Evolutionary conservation across 2,113 vertebrate genomes (phyloP).

Genomic region (Xenotilapia caudafasciata): DNA sequence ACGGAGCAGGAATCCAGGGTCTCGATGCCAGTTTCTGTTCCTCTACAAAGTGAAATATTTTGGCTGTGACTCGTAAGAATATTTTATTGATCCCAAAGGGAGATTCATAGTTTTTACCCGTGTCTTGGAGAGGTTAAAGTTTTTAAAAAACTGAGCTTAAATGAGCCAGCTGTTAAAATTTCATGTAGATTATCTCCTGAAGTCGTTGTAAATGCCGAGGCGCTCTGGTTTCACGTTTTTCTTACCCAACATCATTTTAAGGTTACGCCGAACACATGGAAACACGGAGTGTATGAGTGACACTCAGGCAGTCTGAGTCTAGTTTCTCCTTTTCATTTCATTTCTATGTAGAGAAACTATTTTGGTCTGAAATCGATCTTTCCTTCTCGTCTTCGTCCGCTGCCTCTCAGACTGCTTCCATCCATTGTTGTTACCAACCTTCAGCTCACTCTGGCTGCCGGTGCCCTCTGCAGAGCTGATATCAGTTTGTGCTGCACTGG

Average conservation of each 20-base stretch:
- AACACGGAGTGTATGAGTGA: accelerated
- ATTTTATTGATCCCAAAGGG: background rate
- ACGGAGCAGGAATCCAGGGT: background rate
- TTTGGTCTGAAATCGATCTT: background rate
- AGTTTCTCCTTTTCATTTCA: background rate
- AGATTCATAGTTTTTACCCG: background rate
- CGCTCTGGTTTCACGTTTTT: background rate
- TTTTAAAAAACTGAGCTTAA: background rate
- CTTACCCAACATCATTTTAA: background rate
- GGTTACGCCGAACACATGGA: accelerated
- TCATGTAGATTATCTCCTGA: background rate
- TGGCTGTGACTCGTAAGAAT: background rate
- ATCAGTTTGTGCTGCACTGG: background rate
- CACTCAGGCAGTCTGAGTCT: background rate
- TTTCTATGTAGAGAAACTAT: background rate
- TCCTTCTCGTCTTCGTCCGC: background rate
- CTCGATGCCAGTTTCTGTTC: background rate
- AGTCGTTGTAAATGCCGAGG: background rate
- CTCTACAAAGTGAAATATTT: background rate
- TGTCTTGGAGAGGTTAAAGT: accelerated
- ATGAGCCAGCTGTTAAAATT: background rate
- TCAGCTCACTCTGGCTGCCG: background rate
- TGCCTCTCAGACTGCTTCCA: background rate
- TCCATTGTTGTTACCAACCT: background rate
- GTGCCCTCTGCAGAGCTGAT: background rate